phyloP scores from a whole-genome alignment of 2,888 invertebrate genomes.

The Deilephila porcellus region DNA sequence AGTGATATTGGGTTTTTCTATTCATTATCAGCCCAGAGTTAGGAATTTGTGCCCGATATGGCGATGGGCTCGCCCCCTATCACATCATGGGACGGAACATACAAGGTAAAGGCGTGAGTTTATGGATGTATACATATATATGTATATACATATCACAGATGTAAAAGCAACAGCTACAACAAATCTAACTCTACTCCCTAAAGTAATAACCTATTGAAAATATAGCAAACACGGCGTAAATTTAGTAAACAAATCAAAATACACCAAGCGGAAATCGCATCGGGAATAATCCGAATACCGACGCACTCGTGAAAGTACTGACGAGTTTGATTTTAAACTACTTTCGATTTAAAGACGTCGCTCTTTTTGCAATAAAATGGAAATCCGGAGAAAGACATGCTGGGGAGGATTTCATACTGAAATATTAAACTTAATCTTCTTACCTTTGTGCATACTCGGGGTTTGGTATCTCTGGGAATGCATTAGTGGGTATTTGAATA shows the following conservation, averaged over 20 bases:
- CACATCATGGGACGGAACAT: too few species aligned
- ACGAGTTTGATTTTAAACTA: constrained; percentile 27
- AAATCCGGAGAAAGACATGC: constrained; percentile 54
- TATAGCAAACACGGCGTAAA: neutral
- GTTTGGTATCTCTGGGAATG: constrained; percentile 28
- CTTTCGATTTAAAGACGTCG: constrained; percentile 15
- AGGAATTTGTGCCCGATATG: too few species aligned
- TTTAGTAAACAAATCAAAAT: neutral
- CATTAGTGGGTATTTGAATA: constrained; percentile 51
- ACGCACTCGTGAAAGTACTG: neutral
- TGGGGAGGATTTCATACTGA: constrained; percentile 48
- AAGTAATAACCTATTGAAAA: too few species aligned
- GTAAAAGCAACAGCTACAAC: too few species aligned
- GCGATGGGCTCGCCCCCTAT: too few species aligned
- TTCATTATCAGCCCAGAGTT: too few species aligned
- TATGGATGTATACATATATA: too few species aligned
- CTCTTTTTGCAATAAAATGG: constrained; percentile 64
- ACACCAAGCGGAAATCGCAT: neutral
- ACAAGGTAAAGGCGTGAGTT: too few species aligned
- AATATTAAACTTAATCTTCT: constrained; percentile 69
- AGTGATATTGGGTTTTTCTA: too few species aligned
- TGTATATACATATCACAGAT: too few species aligned
- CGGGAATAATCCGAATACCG: neutral
- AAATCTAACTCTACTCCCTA: too few species aligned
- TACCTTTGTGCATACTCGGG: constrained; percentile 50